Evolutionary conservation across 2,797 vertebrate species (phyloP).

Genomic region (Tamandua tetradactyla): DNA sequence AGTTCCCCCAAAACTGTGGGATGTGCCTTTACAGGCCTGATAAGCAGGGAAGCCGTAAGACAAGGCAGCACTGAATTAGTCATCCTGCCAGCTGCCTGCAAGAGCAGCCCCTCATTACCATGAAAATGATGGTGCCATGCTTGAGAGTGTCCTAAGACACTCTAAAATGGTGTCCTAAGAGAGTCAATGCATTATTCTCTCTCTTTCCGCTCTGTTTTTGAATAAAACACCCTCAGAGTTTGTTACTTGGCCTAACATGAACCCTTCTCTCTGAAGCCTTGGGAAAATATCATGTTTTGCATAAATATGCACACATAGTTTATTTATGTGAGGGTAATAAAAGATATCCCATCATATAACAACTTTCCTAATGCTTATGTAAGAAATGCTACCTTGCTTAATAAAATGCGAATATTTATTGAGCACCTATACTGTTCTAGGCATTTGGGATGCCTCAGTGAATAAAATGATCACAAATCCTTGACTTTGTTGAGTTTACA

Average conservation of each 20-base stretch:
- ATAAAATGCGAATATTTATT: neutral
- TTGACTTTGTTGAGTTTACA: neutral
- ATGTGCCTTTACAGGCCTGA: neutral
- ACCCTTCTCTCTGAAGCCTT: neutral
- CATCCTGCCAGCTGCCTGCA: neutral
- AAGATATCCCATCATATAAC: neutral
- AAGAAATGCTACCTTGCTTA: neutral
- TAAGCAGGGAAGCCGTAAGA: neutral
- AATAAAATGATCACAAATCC: neutral
- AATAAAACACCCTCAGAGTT: neutral
- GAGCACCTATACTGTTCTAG: neutral
- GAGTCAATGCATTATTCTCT: neutral
- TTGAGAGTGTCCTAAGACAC: neutral
- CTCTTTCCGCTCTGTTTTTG: neutral
- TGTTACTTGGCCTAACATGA: neutral
- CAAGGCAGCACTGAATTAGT: neutral
- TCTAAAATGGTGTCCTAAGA: neutral
- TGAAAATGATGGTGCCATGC: neutral
- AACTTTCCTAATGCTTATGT: neutral
- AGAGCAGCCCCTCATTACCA: neutral
- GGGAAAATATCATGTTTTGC: neutral
- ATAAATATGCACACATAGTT: neutral
- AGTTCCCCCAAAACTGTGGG: neutral
- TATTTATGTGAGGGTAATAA: neutral
- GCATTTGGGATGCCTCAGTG: neutral